phyloP scores from a whole-genome alignment of 1,140 invertebrate species.

The Nomia melanderi region DNA sequence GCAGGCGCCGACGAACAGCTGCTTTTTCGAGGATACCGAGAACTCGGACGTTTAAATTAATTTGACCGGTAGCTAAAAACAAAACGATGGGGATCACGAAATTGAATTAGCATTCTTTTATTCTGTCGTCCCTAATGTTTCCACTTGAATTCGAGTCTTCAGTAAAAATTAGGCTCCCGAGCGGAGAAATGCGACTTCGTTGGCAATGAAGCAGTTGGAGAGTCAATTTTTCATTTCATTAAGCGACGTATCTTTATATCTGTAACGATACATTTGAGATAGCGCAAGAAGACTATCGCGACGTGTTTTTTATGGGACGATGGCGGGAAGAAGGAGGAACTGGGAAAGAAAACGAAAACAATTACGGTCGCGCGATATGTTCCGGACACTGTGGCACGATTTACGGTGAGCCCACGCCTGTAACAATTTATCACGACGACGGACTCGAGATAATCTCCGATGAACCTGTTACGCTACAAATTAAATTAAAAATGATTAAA shows the following conservation, averaged over 20 bases:
- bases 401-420: slow-evolving; percentile 28
- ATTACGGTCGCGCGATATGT: slow-evolving; percentile 7
- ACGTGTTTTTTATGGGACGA: background rate
- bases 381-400: slow-evolving; percentile 7
- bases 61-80: slow-evolving; percentile 17
- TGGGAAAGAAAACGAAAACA: background rate
- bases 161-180: too few relatives aligned
- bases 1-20: background rate
- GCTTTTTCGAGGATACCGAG: slow-evolving; percentile 2
- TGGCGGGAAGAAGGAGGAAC: background rate
- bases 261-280: too few relatives aligned
- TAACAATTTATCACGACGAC: slow-evolving; percentile 33
- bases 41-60: slow-evolving; percentile 19
- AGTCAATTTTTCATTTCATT: too few relatives aligned
- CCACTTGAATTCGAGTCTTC: too few relatives aligned
- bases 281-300: too few relatives aligned
- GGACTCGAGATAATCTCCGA: slow-evolving; percentile 34
- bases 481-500: slow-evolving; percentile 45
- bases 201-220: too few relatives aligned
- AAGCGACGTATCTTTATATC: too few relatives aligned
- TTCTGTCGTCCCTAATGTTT: too few relatives aligned
- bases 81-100: too few relatives aligned
- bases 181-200: too few relatives aligned
- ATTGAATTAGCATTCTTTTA: too few relatives aligned
- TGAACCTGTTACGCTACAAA: slow-evolving; percentile 42